These are phyloP conservation scores for Adelphocoris suturalis DNA, from an alignment of 2,888 invertebrate genomes.

Conservation along the genomic window DNA sequence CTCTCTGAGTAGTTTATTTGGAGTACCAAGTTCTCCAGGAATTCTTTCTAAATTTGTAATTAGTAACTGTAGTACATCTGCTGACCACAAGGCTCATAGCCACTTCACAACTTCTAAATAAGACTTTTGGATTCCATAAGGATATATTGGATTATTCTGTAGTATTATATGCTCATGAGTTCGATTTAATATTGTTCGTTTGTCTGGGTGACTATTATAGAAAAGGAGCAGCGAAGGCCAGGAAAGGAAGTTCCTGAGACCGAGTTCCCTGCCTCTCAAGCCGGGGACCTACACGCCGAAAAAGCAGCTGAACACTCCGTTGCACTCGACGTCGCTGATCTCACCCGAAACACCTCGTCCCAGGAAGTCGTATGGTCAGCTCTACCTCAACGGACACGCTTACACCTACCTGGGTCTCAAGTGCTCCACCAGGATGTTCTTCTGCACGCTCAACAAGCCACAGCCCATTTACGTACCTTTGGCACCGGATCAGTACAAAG, in stretches of 20 bases:
- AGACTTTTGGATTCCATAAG: no score
- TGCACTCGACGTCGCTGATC: slow-evolving; percentile 89
- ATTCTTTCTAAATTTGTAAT: no score
- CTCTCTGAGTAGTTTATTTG: no score
- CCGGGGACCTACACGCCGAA: slow-evolving; percentile 91
- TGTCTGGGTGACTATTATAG: neutral
- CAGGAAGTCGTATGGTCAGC: slow-evolving; percentile 92
- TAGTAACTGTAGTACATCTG: no score
- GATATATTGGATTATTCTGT: no score
- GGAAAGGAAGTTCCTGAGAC: slow-evolving; percentile 81
- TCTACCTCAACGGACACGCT: slow-evolving; percentile 93
- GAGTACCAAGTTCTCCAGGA: no score
- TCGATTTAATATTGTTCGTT: no score
- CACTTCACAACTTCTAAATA: no score
- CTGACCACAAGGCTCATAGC: no score
- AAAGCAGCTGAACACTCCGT: slow-evolving; percentile 89
- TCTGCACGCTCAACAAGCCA: slow-evolving; percentile 94
- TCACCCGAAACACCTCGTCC: slow-evolving; percentile 95
- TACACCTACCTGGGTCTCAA: slow-evolving; percentile 95
- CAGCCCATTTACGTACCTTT: slow-evolving; percentile 93
- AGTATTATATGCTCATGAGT: no score
- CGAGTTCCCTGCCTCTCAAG: slow-evolving; percentile 90
- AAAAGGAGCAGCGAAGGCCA: slow-evolving; percentile 42
- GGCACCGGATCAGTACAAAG: slow-evolving; percentile 88
- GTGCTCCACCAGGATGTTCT: slow-evolving; percentile 93